Evolutionary conservation across 23 tunicate species (phyloP).

Genomic region (Ciona savignyi): DNA sequence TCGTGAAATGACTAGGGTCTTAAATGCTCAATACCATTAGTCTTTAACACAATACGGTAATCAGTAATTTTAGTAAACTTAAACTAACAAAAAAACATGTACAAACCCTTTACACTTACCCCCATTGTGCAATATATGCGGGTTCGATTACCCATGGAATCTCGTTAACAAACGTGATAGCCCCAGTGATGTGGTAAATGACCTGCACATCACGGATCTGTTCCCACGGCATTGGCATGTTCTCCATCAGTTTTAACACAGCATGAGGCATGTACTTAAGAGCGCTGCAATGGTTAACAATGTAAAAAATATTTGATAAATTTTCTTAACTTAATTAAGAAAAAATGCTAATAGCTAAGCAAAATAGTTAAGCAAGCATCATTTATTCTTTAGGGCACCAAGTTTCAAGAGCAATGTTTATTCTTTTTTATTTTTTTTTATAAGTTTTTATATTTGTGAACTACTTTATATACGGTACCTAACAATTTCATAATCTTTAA

Average conservation of each 20-base stretch:
- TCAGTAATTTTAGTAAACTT: neutral
- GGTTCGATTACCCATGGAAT: constrained; percentile 99
- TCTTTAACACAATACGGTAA: neutral
- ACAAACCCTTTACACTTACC: constrained; percentile 42
- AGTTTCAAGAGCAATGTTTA: no score
- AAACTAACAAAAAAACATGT: neutral
- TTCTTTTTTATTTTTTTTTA: neutral
- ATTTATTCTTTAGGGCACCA: no score
- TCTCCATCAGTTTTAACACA: constrained; percentile 84
- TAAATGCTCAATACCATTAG: no score
- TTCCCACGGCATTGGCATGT: constrained; percentile 99
- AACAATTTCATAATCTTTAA: no score
- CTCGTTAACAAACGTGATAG: constrained; percentile 95
- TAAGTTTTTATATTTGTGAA: neutral
- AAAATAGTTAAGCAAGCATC: no score
- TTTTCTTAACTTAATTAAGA: neutral
- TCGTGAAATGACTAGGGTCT: neutral
- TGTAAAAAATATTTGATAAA: neutral
- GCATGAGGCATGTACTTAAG: constrained; percentile 99
- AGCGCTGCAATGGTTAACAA: constrained; percentile 42
- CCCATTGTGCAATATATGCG: constrained; percentile 98
- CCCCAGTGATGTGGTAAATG: constrained; percentile 98
- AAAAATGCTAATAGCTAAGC: no score
- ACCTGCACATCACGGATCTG: constrained; percentile 98
- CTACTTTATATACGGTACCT: neutral